These are phyloP conservation scores for Heliornis fulica DNA, from an alignment of 2,113 vertebrate genomes.

Conservation along the genomic window DNA sequence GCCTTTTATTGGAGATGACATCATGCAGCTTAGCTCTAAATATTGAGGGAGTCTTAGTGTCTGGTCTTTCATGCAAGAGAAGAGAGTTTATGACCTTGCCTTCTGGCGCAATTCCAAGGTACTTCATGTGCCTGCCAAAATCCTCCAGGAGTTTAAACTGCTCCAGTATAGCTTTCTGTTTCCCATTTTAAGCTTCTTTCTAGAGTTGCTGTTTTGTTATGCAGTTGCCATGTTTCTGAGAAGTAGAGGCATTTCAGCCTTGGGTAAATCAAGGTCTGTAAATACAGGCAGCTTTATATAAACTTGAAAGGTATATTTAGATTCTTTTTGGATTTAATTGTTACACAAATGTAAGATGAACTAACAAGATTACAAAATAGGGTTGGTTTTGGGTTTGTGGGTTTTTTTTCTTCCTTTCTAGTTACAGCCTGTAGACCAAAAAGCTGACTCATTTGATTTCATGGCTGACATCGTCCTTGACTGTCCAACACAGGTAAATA, in stretches of 20 bases:
- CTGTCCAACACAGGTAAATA: slow-evolving; percentile 85
- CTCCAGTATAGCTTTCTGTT: slow-evolving; percentile 7
- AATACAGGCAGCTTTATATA: background rate
- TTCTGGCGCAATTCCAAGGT: background rate
- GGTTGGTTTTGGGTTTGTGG: too few species aligned
- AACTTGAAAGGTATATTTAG: background rate
- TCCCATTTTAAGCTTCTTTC: slow-evolving; percentile 23
- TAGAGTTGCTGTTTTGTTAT: slow-evolving; percentile 1
- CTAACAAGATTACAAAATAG: background rate
- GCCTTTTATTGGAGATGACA: background rate
- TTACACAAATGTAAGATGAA: background rate
- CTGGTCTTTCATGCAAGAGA: background rate
- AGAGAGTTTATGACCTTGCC: slow-evolving; percentile 8
- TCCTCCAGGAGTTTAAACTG: slow-evolving; percentile 24
- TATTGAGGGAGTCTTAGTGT: background rate
- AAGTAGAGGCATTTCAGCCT: background rate
- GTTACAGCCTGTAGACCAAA: slow-evolving; percentile 85
- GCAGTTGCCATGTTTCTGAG: background rate
- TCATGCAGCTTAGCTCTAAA: background rate
- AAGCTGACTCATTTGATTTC: slow-evolving; percentile 79
- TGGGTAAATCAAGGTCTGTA: background rate
- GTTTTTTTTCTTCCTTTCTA: slow-evolving; percentile 34
- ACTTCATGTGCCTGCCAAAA: slow-evolving; percentile 43
- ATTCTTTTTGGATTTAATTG: background rate
- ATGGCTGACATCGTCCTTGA: slow-evolving; percentile 52